Evolutionary conservation across 2,797 vertebrate species (phyloP), one percentile per base, ranked within the genome.

Genomic region (Pipistrellus pygmaeus): DNA sequence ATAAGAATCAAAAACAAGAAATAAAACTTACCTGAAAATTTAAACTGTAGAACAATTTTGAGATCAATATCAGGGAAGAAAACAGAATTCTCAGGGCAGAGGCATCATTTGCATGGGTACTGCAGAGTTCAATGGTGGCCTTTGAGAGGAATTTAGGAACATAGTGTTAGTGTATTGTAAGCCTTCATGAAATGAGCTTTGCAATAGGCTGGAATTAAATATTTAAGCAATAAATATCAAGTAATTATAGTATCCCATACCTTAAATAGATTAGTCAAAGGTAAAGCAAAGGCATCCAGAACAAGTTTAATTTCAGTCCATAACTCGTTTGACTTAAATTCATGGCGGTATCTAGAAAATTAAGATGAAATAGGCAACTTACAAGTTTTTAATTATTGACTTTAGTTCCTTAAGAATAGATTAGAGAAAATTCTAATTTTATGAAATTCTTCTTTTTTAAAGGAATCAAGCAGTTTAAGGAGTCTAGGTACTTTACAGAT

Each of bases 261-360:
- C 99, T 99, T 99, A 96, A 99, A 99, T 8, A 99, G 98, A 96
- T 99, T 99, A 18, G 99, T 99, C 98, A 99, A 98, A 69, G 99
- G 99, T 41, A 98, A 98, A 46, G 99, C 99, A 98, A 99, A 99
- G 13, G 99, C 99, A 98, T 99, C 99, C 92, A 99, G 98, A 30
- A 99, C 99, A 87, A 99, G 98, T 97, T 99, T 99, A 97, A 99
- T 99, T 98, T 99, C 99, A 51, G 99, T 97, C 99, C 99, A 99
- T 92, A 99, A 98, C 95, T 99, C 99, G 68, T 99, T 99, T 92
- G 99, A 99, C 97, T 99, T 99, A 97, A 99, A 99, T 96, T 99
- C 99, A 94, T 99, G 99, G 17, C 99, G 99, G 93, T 99, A 99
- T 98, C 99, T 99, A 78, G 78, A 46, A 97, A 97, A 96, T 73